Percentiles rank a stretch among this genome's conserved stretches.
These are phyloP conservation scores for Andrena praecox DNA, from an alignment of 2,888 invertebrate genomes.

Conservation along the genomic window DNA sequence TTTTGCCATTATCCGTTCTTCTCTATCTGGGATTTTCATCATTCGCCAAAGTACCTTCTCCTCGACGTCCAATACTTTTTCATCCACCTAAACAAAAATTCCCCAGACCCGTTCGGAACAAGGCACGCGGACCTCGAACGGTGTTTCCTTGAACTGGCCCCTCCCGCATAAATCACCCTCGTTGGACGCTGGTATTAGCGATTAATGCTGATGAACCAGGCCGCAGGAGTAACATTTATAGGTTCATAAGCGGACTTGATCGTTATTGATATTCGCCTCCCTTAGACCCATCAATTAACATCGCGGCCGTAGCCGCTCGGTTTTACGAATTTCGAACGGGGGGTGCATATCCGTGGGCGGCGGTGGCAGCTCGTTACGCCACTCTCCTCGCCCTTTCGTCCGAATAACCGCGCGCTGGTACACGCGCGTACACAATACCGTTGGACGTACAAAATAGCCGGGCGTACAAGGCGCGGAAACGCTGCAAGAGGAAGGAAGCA, in stretches of 20 bases:
- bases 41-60: no score
- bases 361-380: slow-evolving; percentile 54
- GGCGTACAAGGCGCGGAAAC: slow-evolving; percentile 72
- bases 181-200: neutral
- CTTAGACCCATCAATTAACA: slow-evolving; percentile 60
- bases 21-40: no score
- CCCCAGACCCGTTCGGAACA: neutral
- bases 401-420: slow-evolving; percentile 45
- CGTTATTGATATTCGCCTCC: slow-evolving; percentile 61
- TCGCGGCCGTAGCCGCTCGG: slow-evolving; percentile 30
- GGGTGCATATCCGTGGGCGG: slow-evolving; percentile 10
- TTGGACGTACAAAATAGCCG: slow-evolving; percentile 65
- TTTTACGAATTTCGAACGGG: slow-evolving; percentile 55
- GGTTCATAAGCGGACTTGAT: slow-evolving; percentile 50
- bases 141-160: neutral
- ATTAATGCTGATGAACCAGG: slow-evolving; percentile 48
- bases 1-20: no score
- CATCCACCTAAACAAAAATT: no score
- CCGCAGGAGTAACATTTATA: slow-evolving; percentile 32
- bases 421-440: slow-evolving; percentile 37
- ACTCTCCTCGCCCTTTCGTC: slow-evolving; percentile 17
- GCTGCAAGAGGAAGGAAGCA: slow-evolving; percentile 77
- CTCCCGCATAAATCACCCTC: slow-evolving; percentile 17
- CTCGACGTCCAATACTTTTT: no score
- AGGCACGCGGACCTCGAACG: neutral